Base-by-base conservation (phyloP, 2,888 invertebrate genomes). In the Idaea biselata region DNA sequence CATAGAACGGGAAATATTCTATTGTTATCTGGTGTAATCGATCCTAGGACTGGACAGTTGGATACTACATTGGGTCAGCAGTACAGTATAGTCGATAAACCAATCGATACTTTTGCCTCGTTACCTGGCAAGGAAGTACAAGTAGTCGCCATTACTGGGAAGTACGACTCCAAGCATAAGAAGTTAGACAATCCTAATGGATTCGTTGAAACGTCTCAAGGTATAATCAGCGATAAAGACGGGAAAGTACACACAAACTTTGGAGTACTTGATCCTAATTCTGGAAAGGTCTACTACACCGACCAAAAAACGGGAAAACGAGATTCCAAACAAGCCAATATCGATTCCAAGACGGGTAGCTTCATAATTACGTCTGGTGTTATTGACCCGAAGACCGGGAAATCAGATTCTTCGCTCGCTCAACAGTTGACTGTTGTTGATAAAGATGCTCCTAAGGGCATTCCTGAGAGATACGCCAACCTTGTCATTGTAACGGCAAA, bases 171-270 rank as follows among this genome's bases (percentile, higher is more conserved):
- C 0, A 94, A 94, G 79, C 92, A 88, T 56, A 94, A 94, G 62
- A 93, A 93, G 76, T 79, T 94, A 11, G 94, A 94, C 68, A 88
- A 93, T 68, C 93, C 94, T 8, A 93, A 93, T 60, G 94, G 94
- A 18, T 92, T 91, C 58, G 83, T 94, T 44, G 94, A 92, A 72
- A 89, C 87, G 1, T 91, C 91, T 0, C 86, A 88, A 79, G 88
- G 89, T 63, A 91, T 95, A 72, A 94, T 95, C 68, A 95, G 94
- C 72, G 95, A 95, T 69, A 95, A 95, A 85, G 95, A 95, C 56
- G 94, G 95, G 66, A 95, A 95, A 87, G 94, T 95, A 70, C 95
- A 95, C 76, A 75, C 94, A 76, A 86, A 95, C 93, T 82, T 95
- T 91, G 86, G 95, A 89, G 70, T 95, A 88, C 86, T 94, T 16